Evolutionary conservation across 53 echinoderm and acorn worm genomes (phyloP).

Genomic region (Crossaster papposus): DNA sequence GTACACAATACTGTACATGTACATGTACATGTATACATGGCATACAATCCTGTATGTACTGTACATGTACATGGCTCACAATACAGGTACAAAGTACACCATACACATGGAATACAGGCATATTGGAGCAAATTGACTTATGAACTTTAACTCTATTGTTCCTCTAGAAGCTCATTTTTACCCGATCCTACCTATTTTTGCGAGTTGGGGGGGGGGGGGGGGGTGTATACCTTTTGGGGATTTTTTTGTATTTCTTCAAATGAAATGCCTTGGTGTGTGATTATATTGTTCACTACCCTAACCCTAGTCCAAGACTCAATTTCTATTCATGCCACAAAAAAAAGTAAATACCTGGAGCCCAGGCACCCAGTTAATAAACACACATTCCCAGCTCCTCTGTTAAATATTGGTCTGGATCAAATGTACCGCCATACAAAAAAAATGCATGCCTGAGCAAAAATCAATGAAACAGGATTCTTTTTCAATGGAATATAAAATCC

Average conservation of each 20-base stretch:
- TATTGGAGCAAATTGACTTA: too few relatives aligned
- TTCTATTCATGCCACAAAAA: neutral
- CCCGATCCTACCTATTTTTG: too few relatives aligned
- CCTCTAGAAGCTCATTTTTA: too few relatives aligned
- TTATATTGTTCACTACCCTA: neutral
- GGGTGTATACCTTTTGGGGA: too few relatives aligned
- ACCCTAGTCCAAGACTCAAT: neutral
- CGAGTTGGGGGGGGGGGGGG: too few relatives aligned
- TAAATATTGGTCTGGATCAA: neutral
- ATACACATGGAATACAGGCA: too few relatives aligned
- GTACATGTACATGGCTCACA: too few relatives aligned
- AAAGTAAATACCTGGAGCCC: neutral
- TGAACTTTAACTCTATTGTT: too few relatives aligned
- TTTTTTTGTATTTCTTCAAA: neutral
- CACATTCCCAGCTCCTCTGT: neutral
- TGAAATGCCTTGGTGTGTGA: neutral
- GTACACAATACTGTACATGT: too few relatives aligned
- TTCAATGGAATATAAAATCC: conserved; percentile 4
- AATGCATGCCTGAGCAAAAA: neutral
- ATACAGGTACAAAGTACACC: too few relatives aligned
- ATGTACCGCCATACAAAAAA: neutral
- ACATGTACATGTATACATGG: too few relatives aligned
- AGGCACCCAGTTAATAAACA: neutral
- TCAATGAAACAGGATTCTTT: neutral
- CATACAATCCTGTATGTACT: too few relatives aligned